These are phyloP conservation scores for Ficedula albicollis DNA, from an alignment of 2,797 vertebrate genomes.

Conservation along the genomic window DNA sequence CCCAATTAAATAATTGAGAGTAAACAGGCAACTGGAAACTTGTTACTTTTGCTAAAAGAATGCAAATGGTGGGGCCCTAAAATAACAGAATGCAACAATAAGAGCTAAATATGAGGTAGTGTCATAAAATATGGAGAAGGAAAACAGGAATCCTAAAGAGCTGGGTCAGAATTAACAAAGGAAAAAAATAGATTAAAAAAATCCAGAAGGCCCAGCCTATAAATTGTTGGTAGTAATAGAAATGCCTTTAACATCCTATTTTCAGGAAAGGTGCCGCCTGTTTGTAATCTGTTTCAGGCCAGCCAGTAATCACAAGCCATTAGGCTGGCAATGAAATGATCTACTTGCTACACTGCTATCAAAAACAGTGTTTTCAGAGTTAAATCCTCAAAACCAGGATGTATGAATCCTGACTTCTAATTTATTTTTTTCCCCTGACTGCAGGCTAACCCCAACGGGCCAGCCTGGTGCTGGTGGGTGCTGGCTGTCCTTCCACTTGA, in stretches of 20 bases:
- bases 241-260: not conserved
- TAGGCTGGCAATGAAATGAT: not conserved
- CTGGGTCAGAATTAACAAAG: not conserved
- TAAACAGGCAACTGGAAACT: not conserved
- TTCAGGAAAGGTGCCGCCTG: not conserved
- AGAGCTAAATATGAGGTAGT: not conserved
- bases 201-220: not conserved
- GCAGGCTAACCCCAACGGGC: slow-evolving; percentile 80
- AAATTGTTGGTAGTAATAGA: not conserved
- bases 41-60: not conserved
- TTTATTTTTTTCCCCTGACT: not conserved
- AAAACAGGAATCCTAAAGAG: not conserved
- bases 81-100: not conserved
- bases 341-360: not conserved
- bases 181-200: not conserved
- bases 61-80: not conserved
- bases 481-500: slow-evolving; percentile 83
- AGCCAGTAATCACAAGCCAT: not conserved
- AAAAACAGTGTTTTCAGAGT: not conserved
- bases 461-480: slow-evolving; percentile 86
- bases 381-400: not conserved
- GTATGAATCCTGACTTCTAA: not conserved
- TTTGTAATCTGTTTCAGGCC: not conserved
- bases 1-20: not conserved
- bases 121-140: not conserved